Evolutionary conservation across 2,797 vertebrate genomes (phyloP).

Genomic region (Phrynocephalus guinanensis): DNA sequence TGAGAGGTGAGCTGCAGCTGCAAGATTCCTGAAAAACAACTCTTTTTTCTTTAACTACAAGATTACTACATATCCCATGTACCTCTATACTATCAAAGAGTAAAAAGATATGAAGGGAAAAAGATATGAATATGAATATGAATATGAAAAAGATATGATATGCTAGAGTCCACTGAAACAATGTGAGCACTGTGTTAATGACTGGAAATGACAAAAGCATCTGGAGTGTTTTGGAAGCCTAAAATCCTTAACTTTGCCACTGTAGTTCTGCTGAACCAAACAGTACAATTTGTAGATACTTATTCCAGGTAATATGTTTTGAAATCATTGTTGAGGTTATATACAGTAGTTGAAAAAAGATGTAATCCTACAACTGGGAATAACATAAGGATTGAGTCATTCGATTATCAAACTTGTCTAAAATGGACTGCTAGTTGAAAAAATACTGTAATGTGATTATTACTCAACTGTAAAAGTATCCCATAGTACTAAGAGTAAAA

Average conservation of each 20-base stretch:
- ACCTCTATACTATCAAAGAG: slow-evolving; percentile 29
- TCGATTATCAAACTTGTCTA: background rate
- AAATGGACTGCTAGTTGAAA: background rate
- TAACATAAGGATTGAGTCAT: background rate
- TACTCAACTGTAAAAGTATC: no score
- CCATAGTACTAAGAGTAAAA: background rate
- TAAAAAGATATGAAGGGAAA: accelerated
- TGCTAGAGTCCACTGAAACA: background rate
- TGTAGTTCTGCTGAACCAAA: background rate
- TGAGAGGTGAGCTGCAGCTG: no score
- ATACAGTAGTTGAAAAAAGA: background rate
- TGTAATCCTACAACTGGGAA: background rate
- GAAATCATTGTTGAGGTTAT: background rate
- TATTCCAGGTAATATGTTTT: background rate
- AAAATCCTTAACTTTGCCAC: background rate
- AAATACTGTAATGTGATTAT: background rate
- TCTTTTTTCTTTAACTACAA: no score
- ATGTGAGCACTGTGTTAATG: background rate
- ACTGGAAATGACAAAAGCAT: background rate
- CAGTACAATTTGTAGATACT: background rate
- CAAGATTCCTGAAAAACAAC: no score
- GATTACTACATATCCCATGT: no score
- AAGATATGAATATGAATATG: no score
- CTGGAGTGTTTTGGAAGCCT: accelerated
- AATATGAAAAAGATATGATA: accelerated